These are phyloP conservation scores for Amiota mariae DNA, from an alignment of 2,888 invertebrate genomes.

Conservation along the genomic window DNA sequence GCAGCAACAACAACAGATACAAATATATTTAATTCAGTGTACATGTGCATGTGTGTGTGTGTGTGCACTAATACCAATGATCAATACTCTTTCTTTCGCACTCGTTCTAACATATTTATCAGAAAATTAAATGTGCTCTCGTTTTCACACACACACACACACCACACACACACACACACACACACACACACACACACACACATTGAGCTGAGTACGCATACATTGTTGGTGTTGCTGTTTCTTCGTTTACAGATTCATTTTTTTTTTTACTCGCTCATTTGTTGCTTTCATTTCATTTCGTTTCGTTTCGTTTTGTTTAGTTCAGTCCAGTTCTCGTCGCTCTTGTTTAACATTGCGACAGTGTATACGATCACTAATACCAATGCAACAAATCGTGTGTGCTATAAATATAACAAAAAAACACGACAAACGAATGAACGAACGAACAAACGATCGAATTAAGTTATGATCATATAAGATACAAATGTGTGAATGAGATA, in stretches of 20 bases:
- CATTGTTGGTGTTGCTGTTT: neutral
- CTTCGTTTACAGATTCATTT: conserved; percentile 28
- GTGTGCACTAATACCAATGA: conserved; percentile 5
- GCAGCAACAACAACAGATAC: conserved; percentile 39
- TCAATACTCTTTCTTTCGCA: neutral
- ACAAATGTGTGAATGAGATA: conserved; percentile 46
- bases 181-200: neutral
- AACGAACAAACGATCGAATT: too few relatives aligned
- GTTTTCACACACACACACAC: conserved; percentile 41
- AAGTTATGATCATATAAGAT: conserved; percentile 8
- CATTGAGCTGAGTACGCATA: neutral
- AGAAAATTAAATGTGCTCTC: conserved; percentile 40
- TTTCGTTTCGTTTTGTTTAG: neutral
- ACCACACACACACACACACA: neutral
- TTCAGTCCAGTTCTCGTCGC: too few relatives aligned
- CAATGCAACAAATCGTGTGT: conserved; percentile 11
- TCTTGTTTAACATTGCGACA: too few relatives aligned
- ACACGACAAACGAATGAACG: too few relatives aligned
- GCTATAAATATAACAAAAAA: too few relatives aligned
- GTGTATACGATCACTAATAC: conserved; percentile 34
- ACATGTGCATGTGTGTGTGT: neutral
- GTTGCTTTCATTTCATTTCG: neutral
- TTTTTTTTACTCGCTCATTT: neutral
- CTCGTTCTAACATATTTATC: conserved; percentile 38
- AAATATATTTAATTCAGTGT: neutral